phyloP scores from a whole-genome alignment of 2,113 vertebrate species.

The Motacilla alba region DNA sequence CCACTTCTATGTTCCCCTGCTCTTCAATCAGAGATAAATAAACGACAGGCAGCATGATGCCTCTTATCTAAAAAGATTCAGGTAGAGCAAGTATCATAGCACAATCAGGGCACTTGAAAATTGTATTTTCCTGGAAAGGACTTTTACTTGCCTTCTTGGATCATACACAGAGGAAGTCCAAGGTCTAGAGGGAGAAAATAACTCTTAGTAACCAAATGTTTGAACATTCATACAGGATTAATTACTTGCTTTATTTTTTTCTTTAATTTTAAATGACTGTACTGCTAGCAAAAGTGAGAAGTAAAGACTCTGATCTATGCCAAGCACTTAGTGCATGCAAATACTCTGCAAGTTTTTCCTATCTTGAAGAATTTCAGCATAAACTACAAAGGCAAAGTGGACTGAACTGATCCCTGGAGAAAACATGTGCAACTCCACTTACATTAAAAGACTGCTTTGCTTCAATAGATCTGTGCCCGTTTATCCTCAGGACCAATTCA shows the following conservation, averaged over 20 bases:
- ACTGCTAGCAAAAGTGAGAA: constrained; percentile 36
- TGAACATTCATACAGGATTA: constrained; percentile 67
- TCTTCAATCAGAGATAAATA: constrained; percentile 62
- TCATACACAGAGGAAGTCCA: constrained; percentile 56
- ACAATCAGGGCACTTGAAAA: constrained; percentile 59
- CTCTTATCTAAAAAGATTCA: constrained; percentile 70
- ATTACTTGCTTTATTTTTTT: constrained; percentile 64
- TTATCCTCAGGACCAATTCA: constrained; percentile 36
- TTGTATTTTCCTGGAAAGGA: constrained; percentile 47
- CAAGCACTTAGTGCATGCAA: constrained; percentile 41
- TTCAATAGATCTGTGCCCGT: constrained; percentile 7
- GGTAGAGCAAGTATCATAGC: constrained; percentile 60
- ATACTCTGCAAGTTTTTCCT: constrained; percentile 38
- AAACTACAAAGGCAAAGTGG: constrained; percentile 49
- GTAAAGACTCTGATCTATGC: constrained; percentile 58
- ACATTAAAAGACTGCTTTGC: not conserved
- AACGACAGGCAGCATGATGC: constrained; percentile 52
- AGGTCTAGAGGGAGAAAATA: constrained; percentile 52
- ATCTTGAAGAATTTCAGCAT: constrained; percentile 35
- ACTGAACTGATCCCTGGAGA: constrained; percentile 24
- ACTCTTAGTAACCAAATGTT: constrained; percentile 48
- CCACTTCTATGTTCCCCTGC: constrained; percentile 11
- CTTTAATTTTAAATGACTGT: constrained; percentile 63
- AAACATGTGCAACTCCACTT: constrained; percentile 52
- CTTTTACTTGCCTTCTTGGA: constrained; percentile 56